Conservation (phyloP, 2,888 invertebrate species). For the Strigamia crassipes region DNA sequence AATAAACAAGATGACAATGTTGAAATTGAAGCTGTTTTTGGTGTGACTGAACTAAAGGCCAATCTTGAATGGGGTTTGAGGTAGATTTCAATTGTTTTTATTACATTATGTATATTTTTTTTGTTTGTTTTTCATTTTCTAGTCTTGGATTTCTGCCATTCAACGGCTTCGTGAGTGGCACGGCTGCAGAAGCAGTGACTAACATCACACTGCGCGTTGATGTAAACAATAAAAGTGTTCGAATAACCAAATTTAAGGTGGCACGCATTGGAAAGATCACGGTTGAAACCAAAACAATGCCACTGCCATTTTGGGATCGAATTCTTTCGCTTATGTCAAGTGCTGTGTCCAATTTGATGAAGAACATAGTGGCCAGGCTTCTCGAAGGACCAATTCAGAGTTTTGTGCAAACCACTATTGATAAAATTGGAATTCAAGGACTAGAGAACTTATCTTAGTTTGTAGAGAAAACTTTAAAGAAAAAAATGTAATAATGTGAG, state of each 20-base stretch:
- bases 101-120: neutral
- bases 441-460: neutral
- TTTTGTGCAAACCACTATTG: neutral
- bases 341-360: neutral
- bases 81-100: neutral
- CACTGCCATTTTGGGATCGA: neutral
- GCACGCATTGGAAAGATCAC: neutral
- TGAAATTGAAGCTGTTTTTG: conserved; percentile 14
- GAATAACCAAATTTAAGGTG: neutral
- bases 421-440: neutral
- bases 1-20: neutral
- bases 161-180: neutral
- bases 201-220: neutral
- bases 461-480: too few species aligned
- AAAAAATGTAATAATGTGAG: neutral
- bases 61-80: neutral
- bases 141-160: neutral
- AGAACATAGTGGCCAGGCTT: neutral
- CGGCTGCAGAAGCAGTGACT: neutral
- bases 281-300: neutral
- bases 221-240: neutral
- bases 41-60: neutral
- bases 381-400: neutral
- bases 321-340: neutral
- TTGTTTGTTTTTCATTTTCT: neutral